Conservation (phyloP, 2,888 invertebrate genomes). For the Tipula confusa region DNA sequence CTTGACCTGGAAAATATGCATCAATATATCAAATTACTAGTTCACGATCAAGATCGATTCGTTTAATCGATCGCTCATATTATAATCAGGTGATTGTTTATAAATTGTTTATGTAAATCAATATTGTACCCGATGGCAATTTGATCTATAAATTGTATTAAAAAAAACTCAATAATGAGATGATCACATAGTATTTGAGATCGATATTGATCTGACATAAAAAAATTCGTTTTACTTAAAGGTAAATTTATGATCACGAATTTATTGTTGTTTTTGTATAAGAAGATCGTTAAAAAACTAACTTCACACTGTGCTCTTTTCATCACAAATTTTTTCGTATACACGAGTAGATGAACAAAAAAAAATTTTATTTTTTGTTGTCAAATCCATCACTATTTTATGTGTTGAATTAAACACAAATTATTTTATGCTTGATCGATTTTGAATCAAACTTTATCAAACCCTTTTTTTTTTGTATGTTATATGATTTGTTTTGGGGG, state of each 20-base stretch:
- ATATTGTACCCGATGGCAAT: background rate
- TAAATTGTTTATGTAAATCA: background rate
- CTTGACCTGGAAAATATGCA: background rate
- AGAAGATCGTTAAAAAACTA: background rate
- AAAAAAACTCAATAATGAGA: background rate
- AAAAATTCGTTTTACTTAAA: background rate
- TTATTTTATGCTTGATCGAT: background rate
- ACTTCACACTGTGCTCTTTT: slow-evolving; percentile 25
- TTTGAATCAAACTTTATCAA: background rate
- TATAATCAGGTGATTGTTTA: background rate
- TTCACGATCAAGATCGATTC: background rate
- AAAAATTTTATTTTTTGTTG: background rate
- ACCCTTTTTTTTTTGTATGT: background rate
- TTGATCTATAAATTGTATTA: background rate
- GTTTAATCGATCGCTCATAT: background rate
- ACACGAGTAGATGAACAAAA: too few species aligned
- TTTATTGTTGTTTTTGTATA: background rate
- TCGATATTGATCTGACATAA: background rate
- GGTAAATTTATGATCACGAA: background rate
- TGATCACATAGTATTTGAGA: background rate
- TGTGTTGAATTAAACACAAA: background rate
- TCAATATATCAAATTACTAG: background rate
- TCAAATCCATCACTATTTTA: background rate
- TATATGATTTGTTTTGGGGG: background rate
- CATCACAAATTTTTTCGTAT: background rate